These are phyloP conservation scores for Galerucella pusilla DNA, from an alignment of 2,888 invertebrate genomes.

Conservation along the genomic window DNA sequence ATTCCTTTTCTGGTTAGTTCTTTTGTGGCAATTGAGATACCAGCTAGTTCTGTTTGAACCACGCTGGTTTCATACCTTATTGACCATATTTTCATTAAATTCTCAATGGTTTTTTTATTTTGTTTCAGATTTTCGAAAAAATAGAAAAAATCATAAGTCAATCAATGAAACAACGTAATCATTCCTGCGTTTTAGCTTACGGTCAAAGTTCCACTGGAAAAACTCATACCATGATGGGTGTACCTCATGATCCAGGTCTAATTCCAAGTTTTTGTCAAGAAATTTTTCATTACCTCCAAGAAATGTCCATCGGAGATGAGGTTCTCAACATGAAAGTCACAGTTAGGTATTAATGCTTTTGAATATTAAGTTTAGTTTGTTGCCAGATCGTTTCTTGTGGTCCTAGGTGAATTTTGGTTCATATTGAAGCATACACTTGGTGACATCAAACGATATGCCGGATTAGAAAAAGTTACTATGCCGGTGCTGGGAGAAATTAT, in stretches of 20 bases:
- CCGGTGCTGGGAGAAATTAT: too few species aligned
- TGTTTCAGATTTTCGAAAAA: conserved; percentile 71
- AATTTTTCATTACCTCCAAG: conserved; percentile 64
- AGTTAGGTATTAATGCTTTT: conserved; percentile 58
- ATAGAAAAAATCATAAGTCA: conserved; percentile 74
- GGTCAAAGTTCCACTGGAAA: conserved; percentile 83
- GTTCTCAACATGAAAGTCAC: conserved; percentile 56
- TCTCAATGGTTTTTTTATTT: not conserved
- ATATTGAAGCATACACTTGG: too few species aligned
- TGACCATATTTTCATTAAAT: too few species aligned
- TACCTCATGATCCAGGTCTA: conserved; percentile 68
- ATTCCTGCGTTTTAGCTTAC: conserved; percentile 79
- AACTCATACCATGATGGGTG: conserved; percentile 83
- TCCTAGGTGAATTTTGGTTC: too few species aligned
- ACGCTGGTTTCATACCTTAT: too few species aligned
- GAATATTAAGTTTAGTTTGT: not conserved
- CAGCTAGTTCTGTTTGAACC: too few species aligned
- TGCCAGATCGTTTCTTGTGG: too few species aligned
- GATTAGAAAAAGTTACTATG: too few species aligned
- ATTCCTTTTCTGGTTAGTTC: too few species aligned
- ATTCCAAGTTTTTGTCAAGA: conserved; percentile 69
- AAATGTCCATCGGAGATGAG: conserved; percentile 60
- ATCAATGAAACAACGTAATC: conserved; percentile 72
- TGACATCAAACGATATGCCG: too few species aligned
- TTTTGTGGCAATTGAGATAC: too few species aligned